A percentile compares a stretch with the other conserved stretches of the same genome.
Evolutionary conservation across 2,797 vertebrate genomes (phyloP).

Genomic region (Heteromormyrus szaboi): DNA sequence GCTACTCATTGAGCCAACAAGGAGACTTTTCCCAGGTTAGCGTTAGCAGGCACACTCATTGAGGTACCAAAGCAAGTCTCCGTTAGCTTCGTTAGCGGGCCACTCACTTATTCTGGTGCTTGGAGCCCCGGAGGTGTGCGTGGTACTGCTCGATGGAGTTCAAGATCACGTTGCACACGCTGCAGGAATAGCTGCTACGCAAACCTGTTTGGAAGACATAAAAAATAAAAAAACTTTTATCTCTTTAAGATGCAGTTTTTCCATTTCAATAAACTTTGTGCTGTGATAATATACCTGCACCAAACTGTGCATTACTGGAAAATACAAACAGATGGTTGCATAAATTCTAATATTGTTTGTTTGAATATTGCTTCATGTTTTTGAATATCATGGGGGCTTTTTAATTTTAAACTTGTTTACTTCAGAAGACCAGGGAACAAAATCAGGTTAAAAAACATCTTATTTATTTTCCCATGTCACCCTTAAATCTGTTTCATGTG

Average conservation of each 20-base stretch:
- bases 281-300: neutral
- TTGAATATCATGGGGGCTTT: neutral
- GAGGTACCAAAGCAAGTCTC: neutral
- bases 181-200: constrained; percentile 41
- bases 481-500: neutral
- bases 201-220: constrained; percentile 26
- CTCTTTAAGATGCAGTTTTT: neutral
- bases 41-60: neutral
- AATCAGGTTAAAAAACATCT: neutral
- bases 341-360: neutral
- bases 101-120: constrained; percentile 46
- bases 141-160: constrained; percentile 47
- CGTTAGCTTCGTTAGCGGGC: neutral
- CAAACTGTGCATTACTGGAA: neutral
- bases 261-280: neutral
- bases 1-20: neutral
- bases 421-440: neutral
- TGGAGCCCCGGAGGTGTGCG: constrained; percentile 42
- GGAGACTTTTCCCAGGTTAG: neutral
- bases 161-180: constrained; percentile 41
- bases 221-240: neutral
- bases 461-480: neutral
- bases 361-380: neutral
- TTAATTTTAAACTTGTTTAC: neutral
- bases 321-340: neutral